Evolutionary conservation across 2,797 vertebrate species (phyloP), one percentile per base, ranked within the genome.

Genomic region (Chaetophractus vellerosus): DNA sequence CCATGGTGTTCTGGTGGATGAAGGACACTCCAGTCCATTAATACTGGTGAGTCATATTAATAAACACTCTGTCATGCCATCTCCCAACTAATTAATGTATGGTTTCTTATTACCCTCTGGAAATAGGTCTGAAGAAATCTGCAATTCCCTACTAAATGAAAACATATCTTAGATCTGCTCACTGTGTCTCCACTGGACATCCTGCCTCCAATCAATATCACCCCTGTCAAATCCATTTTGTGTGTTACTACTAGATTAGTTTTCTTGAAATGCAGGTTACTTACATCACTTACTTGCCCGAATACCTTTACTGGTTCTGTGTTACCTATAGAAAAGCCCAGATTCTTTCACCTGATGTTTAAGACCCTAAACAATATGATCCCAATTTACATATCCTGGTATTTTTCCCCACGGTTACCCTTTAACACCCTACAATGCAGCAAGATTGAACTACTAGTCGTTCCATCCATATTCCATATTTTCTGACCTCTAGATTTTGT

Each of bases 11-110:
- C 92, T 97, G 4, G 97, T 97, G 10, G 98, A 99, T 50, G 98
- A 94, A 88, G 98, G 98, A n/a, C 96, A 97, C 64, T 98, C 98
- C 0, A 98, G 98, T 36, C 98, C 97, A 88, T 98, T 98, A 0
- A 98, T 98, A n/a, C 98, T 97, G 94, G 99, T 99, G 97, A 99
- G 99, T 99, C 8, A 8, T 24, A 38, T 2, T 82, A 63, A 0
- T 82, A 63, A 0, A 6, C 4, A 1, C 57, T 36, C 15, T 63
- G 23, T 86, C 50, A 18, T 84, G 41, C 15, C 45, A 26, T 5
- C 36, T 76, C 33, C 9, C 10, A 26, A 76, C 16, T 88, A 81
- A 66, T 79, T 95, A 80, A 82, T 80, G 55, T 92, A 87, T 55
- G 36, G 63, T 80, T 94, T 90, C 84, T 79, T 69, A 48, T 88